These are phyloP conservation scores for Cololabis saira DNA, from an alignment of 2,113 vertebrate species.

Conservation along the genomic window DNA sequence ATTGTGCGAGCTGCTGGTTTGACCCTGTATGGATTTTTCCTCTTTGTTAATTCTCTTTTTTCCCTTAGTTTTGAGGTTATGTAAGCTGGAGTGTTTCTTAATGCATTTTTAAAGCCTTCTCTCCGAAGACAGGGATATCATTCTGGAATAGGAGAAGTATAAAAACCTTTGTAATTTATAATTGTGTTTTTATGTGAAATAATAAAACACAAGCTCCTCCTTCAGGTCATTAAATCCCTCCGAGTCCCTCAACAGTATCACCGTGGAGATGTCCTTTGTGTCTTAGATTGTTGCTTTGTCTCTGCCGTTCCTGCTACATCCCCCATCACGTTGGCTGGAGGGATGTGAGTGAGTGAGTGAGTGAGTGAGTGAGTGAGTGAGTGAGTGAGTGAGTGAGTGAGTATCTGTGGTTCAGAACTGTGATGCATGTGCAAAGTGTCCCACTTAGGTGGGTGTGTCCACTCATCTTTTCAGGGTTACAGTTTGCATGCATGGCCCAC, in stretches of 20 bases:
- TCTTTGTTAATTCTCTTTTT: no score
- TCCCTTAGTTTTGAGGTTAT: no score
- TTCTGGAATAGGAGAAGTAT: no score
- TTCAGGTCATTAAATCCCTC: slow-evolving; percentile 3
- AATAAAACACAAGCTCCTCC: slow-evolving; percentile 8
- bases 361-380: no score
- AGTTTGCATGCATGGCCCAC: background rate
- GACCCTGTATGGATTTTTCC: no score
- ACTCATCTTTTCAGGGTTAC: slow-evolving; percentile 2
- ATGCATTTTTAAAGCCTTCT: no score
- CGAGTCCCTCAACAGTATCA: slow-evolving; percentile 1
- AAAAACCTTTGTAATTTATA: background rate
- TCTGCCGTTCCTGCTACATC: slow-evolving; percentile 23
- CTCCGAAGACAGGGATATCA: no score
- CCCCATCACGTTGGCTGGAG: slow-evolving; percentile 34
- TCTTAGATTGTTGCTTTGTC: background rate
- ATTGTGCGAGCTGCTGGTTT: no score
- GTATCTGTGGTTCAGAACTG: slow-evolving; percentile 21
- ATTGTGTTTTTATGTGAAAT: slow-evolving; percentile 3
- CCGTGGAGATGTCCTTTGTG: slow-evolving; percentile 8
- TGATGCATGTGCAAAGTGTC: slow-evolving; percentile 27
- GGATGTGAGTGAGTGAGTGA: slow-evolving; percentile 28
- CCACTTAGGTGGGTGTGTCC: slow-evolving; percentile 14
- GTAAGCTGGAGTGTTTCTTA: no score
- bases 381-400: slow-evolving; percentile 31